Base-by-base conservation (phyloP, 2,113 vertebrate genomes). In the Podarcis muralis region DNA sequence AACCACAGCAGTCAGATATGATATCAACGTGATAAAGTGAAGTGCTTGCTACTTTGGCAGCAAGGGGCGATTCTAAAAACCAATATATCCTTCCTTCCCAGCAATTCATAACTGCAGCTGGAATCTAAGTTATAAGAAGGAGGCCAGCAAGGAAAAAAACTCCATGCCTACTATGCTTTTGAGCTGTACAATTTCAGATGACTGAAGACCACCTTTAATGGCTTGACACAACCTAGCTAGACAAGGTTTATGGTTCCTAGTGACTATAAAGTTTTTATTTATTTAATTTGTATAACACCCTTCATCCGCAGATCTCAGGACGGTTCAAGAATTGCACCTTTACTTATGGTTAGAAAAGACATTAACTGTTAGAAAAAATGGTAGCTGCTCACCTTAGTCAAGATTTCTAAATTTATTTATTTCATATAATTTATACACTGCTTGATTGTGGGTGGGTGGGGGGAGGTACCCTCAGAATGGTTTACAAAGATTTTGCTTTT, bases 1-100 rank as follows among this genome's bases (percentile, higher is more conserved):
- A 87, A 81, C 78, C 69, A 88, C 48, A 57, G 37, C 79, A 62
- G 32, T 8, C 43, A 65, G 35, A 81, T 66, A 82, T 80, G 53
- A 88, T 81, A 23, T 57, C 62, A 22, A 72, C 72, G 30, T 76
- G 84, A 85, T 76, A 76, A 75, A 85, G 57, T 86, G 85, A 65
- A 87, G 53, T 43, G 53, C 40, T 79, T 87, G n/a, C 59, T 86
- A 23, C 37, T 86, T 86, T 86, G 37, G 75, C 85, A 86, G 13
- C 13, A 75, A 32, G 30, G 40, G 8, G 5, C 25, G 35, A n/a
- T 86, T 86, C 5, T 68, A 30, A 78, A 86, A 78, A 78, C 32
- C 69, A 74, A 74, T n/a, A 6, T 66, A 86, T 68, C 32, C 12
- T 9, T 66, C 27, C 35, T 30, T 77, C 37, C 57, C 84, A 86